These are phyloP conservation scores for Sarcophaga carnaria DNA, from an alignment of 2,888 invertebrate species.

Conservation along the genomic window DNA sequence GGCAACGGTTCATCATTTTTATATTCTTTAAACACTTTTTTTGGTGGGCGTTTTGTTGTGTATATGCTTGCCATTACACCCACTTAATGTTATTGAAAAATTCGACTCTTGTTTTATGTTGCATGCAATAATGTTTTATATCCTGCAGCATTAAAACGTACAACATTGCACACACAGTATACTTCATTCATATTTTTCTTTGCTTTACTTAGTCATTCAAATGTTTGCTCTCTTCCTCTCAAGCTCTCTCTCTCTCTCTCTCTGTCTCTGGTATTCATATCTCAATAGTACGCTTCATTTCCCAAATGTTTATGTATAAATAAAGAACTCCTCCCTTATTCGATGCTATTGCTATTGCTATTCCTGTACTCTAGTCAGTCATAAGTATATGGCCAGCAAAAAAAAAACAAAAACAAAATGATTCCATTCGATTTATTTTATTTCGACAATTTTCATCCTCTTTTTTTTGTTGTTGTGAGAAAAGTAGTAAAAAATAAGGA, in stretches of 20 bases:
- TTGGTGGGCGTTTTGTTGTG: no score
- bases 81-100: conserved; percentile 61
- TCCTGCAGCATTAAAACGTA: conserved; percentile 20
- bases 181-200: conserved; percentile 12
- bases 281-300: conserved; percentile 63
- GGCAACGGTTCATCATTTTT: no score
- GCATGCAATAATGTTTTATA: conserved; percentile 40
- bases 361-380: background rate
- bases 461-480: background rate
- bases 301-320: conserved; percentile 51
- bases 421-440: background rate
- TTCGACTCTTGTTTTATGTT: conserved; percentile 32
- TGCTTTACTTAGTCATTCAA: conserved; percentile 3
- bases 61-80: conserved; percentile 24
- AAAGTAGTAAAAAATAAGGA: no score
- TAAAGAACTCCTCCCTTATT: conserved; percentile 11
- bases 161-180: background rate
- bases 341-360: background rate
- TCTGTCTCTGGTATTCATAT: conserved; percentile 45
- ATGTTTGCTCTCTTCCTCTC: no score
- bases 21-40: no score
- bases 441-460: no score
- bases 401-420: background rate
- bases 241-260: background rate
- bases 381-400: background rate